phyloP scores from a whole-genome alignment of 2,113 vertebrate species.

The Crypturellus undulatus region DNA sequence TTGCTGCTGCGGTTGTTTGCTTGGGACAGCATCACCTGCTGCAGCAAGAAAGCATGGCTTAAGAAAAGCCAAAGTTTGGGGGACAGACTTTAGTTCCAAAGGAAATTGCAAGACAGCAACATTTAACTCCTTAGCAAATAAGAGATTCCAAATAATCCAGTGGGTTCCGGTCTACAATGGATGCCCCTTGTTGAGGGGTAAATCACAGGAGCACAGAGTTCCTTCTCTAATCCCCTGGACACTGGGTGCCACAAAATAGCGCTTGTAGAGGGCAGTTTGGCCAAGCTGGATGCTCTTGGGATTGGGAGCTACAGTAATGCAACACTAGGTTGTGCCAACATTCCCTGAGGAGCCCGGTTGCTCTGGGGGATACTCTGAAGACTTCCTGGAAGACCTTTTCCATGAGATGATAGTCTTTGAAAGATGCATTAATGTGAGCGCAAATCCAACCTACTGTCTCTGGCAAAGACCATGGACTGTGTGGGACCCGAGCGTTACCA shows the following conservation, averaged over 20 bases:
- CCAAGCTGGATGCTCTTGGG: accelerated
- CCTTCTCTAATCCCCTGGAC: accelerated
- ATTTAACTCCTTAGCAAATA: background rate
- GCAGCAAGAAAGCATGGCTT: background rate
- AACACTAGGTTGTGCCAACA: background rate
- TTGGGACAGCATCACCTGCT: background rate
- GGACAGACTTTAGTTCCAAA: background rate
- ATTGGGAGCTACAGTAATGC: background rate
- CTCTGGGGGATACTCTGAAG: background rate
- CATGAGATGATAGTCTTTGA: accelerated
- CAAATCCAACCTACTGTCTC: background rate
- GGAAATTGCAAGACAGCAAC: background rate
- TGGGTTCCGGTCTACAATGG: background rate
- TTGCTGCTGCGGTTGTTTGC: background rate
- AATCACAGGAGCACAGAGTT: background rate
- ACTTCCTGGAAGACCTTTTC: background rate
- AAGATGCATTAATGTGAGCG: background rate
- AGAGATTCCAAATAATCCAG: background rate
- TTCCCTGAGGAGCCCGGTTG: accelerated
- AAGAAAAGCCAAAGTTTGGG: background rate
- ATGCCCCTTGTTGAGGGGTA: accelerated
- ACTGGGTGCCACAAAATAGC: background rate
- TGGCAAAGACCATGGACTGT: background rate
- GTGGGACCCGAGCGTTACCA: background rate
- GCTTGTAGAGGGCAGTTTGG: background rate